Evolutionary conservation across 2,797 vertebrate species (phyloP).

Genomic region (Buceros bicornis): DNA sequence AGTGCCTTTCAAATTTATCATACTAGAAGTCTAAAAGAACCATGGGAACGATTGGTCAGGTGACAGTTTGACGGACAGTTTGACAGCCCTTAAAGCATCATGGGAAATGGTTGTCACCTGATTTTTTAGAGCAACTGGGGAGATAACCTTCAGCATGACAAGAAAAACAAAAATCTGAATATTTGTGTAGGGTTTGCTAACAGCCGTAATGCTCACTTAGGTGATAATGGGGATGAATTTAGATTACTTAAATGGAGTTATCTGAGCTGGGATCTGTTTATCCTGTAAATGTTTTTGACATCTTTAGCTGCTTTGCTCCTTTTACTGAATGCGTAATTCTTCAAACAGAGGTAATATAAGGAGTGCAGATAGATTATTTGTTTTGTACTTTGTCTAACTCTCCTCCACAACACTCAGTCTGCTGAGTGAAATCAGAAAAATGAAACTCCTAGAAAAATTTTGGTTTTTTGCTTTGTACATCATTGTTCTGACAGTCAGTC

Average conservation of each 20-base stretch:
- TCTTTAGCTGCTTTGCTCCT: conserved; percentile 58
- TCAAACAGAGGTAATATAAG: not conserved
- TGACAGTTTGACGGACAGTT: conserved; percentile 96
- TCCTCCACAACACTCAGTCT: not conserved
- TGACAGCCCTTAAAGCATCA: conserved; percentile 96
- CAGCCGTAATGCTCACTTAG: conserved; percentile 67
- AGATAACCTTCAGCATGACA: conserved; percentile 99
- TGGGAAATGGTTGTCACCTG: conserved; percentile 98
- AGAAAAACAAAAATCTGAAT: conserved; percentile 91
- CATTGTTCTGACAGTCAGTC: not conserved
- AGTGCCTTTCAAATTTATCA: conserved; percentile 89
- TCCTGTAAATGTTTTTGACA: conserved; percentile 52
- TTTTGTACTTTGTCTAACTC: not conserved
- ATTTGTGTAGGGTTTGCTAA: conserved; percentile 80
- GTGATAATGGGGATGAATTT: conserved; percentile 75
- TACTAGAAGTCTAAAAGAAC: conserved; percentile 86
- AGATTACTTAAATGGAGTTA: conserved; percentile 72
- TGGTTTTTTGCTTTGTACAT: not conserved
- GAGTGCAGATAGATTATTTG: not conserved
- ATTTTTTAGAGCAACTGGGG: conserved; percentile 88
- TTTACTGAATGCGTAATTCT: conserved; percentile 33
- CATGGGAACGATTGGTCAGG: conserved; percentile 93
- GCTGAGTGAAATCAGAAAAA: not conserved
- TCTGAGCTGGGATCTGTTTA: conserved; percentile 62
- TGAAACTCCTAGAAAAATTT: not conserved